Conservation (phyloP, 1,140 invertebrate genomes). For the Anadara kagoshimensis region DNA sequence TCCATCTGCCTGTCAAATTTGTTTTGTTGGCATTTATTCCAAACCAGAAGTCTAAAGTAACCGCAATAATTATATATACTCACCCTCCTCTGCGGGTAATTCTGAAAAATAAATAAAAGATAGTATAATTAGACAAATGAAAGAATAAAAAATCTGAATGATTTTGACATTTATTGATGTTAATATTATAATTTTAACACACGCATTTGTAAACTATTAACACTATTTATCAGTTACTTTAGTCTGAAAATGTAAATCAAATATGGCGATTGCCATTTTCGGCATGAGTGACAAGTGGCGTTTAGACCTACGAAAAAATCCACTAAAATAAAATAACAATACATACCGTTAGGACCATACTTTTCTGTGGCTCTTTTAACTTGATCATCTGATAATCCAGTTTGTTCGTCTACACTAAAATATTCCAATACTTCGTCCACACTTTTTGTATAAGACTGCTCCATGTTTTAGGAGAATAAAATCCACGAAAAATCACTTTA, state of each 20-base stretch:
- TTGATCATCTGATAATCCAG: constrained; percentile 93
- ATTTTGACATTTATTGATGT: constrained; percentile 4
- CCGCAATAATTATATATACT: constrained; percentile 30
- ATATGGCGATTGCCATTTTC: constrained; percentile 1
- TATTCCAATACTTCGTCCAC: constrained; percentile 94
- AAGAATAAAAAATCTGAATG: not conserved
- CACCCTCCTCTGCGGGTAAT: constrained; percentile 82
- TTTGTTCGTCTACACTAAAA: constrained; percentile 92
- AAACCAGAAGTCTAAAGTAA: constrained; percentile 9
- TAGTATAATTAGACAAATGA: not conserved
- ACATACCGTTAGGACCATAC: constrained; percentile 99
- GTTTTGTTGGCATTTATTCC: too few relatives aligned
- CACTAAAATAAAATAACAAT: not conserved
- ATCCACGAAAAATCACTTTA: constrained; percentile 39
- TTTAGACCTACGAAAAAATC: not conserved
- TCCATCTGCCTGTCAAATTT: too few relatives aligned
- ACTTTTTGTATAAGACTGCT: constrained; percentile 95
- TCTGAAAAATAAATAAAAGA: constrained; percentile 78
- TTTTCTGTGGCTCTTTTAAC: constrained; percentile 96
- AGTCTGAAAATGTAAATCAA: constrained; percentile 3
- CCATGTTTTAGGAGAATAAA: constrained; percentile 80
- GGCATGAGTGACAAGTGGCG: not conserved
- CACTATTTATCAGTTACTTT: not conserved
- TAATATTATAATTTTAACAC: constrained; percentile 16
- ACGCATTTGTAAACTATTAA: not conserved